Base-by-base conservation (phyloP, 2,113 vertebrate genomes). In the Oenanthe melanoleuca region DNA sequence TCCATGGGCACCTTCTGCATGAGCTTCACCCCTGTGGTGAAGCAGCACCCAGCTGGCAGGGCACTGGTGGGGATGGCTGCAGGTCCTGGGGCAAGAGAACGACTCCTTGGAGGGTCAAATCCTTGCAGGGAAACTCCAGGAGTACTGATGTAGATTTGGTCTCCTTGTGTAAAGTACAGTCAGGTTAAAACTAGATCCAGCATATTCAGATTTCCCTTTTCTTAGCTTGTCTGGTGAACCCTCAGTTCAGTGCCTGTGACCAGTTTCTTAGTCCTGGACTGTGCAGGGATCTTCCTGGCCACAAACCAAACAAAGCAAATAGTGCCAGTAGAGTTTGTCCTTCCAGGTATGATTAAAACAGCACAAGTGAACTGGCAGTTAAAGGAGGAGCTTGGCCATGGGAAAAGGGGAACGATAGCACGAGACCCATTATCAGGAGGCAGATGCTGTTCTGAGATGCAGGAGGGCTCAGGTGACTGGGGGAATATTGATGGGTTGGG, bases 251-350 rank as follows among this genome's bases (percentile, higher is more conserved):
- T 64, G 69, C 38, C n/a, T 31, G 44, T 67, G 85, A 64, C 28
- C 34, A 4, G n/a, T 40, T 67, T 67, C 53, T 73, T 47, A 49
- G 11, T 38, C 26, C 40, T n/a, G 21, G 49, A 61, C 38, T 60
- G 37, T 34, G n/a, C 56, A 56, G 60, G 47, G 34, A 70, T 56
- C 77, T 89, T 61, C 77, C 66, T 89, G 86, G 73, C 72, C n/a
- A 45, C 80, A 65, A 72, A 95, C 21, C 82, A 86, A 87, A n/a
- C n/a, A 61, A 34, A 87, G 57, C 40, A 81, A 80, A 81, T 2
- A 49, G 15, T 42, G 49, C 53, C 45, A 21, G 57, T 61, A 96
- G 80, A 95, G 53, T 89, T 95, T 89, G 93, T 65, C 86, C 91
- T 95, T 82, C 61, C 70, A 89, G 86, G 53, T 78, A 40, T 24